Conservation (phyloP, 1,140 invertebrate genomes). For the Eciton burchellii region DNA sequence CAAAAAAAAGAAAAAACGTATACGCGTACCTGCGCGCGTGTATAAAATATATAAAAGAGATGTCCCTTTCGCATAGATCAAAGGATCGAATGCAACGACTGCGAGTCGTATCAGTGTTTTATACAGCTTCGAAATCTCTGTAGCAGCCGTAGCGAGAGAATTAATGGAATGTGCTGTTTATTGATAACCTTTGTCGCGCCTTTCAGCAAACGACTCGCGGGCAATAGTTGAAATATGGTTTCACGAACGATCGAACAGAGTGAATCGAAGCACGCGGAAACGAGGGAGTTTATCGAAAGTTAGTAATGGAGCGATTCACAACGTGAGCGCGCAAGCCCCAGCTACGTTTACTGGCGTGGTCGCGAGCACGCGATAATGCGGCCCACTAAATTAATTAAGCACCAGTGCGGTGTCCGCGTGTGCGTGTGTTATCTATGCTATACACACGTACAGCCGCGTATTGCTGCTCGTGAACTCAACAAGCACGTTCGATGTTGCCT, state of each 20-base stretch:
- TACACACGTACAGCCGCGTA: neutral
- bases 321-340: slow-evolving; percentile 24
- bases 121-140: no score
- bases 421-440: slow-evolving; percentile 23
- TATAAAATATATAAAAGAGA: no score
- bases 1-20: no score
- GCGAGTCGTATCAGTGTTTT: no score
- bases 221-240: slow-evolving; percentile 24
- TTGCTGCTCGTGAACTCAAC: slow-evolving; percentile 7
- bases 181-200: neutral
- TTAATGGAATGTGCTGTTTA: neutral
- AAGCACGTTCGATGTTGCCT: slow-evolving; percentile 26
- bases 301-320: slow-evolving; percentile 45
- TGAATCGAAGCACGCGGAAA: slow-evolving; percentile 15
- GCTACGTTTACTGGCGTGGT: slow-evolving; percentile 41
- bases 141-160: neutral
- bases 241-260: neutral
- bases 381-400: slow-evolving; percentile 60
- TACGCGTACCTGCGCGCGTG: no score
- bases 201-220: neutral
- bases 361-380: slow-evolving; percentile 46
- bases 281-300: slow-evolving; percentile 59
- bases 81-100: no score
- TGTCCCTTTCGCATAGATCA: no score
- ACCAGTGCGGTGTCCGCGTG: no score